A percentile compares a stretch with the other conserved stretches of the same genome.
Conservation (phyloP, 2,888 invertebrate genomes). For the Luffia ferchaultella region DNA sequence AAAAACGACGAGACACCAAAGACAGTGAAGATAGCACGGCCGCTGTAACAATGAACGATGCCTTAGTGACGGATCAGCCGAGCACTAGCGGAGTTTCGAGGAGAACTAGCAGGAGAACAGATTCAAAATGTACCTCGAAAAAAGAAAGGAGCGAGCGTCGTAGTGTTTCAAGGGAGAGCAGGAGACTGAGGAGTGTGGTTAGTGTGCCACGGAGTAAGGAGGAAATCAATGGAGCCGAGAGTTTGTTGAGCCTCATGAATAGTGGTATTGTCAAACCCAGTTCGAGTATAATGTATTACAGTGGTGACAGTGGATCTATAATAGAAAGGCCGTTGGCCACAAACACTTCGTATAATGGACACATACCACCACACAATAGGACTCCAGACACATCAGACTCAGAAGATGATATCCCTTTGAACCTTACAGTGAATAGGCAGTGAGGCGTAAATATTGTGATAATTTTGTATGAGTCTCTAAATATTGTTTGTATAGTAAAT, state of each 20-base stretch:
- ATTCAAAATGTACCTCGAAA: conserved; percentile 1
- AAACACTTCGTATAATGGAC: conserved; percentile 5
- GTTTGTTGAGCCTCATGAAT: neutral
- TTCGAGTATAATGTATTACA: neutral
- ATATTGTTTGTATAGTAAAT: too few species aligned
- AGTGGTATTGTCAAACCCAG: neutral
- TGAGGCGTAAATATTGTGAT: neutral
- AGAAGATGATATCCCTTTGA: conserved; percentile 45
- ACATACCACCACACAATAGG: neutral
- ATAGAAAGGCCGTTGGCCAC: neutral
- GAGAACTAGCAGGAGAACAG: neutral
- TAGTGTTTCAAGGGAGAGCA: conserved; percentile 27
- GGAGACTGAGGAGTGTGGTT: conserved; percentile 51
- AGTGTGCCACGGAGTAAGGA: conserved; percentile 21
- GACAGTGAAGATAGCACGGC: neutral
- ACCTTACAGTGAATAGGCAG: conserved; percentile 33
- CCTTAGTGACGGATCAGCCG: conserved; percentile 14
- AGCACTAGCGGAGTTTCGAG: conserved; percentile 14
- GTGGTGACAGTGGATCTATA: neutral
- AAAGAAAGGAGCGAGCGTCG: conserved; percentile 15
- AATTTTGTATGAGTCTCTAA: neutral
- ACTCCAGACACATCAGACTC: conserved; percentile 27
- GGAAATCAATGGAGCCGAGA: neutral
- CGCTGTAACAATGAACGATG: neutral
- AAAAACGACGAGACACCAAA: conserved; percentile 8